A percentile compares a stretch with the other conserved stretches of the same genome.
phyloP scores from a whole-genome alignment of 2,797 vertebrate species.

The Phrynocephalus guinanensis region DNA sequence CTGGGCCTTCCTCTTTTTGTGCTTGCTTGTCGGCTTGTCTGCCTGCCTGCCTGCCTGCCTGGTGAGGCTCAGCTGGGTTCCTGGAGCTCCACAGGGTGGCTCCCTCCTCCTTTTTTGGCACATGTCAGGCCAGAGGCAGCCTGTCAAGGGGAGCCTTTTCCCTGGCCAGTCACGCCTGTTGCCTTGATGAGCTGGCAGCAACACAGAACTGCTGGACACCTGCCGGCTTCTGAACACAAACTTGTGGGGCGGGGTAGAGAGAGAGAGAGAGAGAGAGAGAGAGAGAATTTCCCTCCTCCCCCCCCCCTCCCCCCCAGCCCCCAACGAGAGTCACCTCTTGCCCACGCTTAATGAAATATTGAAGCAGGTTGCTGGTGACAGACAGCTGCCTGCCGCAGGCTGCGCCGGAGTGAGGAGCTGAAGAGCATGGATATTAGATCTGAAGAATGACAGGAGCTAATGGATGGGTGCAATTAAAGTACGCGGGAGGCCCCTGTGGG shows the following conservation, averaged over 20 bases:
- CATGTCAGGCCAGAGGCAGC: not conserved
- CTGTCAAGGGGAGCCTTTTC: slow-evolving; percentile 38
- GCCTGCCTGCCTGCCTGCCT: not conserved
- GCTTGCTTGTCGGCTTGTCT: not conserved
- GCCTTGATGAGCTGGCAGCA: slow-evolving; percentile 28
- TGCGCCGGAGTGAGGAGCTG: not conserved
- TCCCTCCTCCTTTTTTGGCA: not conserved
- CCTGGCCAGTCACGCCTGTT: slow-evolving; percentile 25
- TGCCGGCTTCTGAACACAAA: slow-evolving; percentile 26
- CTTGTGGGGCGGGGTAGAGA: not conserved
- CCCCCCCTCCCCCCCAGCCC: not conserved
- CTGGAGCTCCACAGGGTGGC: slow-evolving; percentile 3
- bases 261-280: too few relatives aligned
- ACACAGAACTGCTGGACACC: slow-evolving; percentile 24
- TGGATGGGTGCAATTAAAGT: slow-evolving; percentile 23
- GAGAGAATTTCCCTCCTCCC: not conserved
- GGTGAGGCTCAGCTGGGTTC: slow-evolving; percentile 8
- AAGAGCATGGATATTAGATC: slow-evolving; percentile 33
- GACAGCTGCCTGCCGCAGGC: slow-evolving; percentile 34
- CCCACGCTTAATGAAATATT: slow-evolving; percentile 41
- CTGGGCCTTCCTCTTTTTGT: not conserved
- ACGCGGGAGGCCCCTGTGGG: not conserved
- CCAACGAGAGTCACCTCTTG: slow-evolving; percentile 23
- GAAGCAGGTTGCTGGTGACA: slow-evolving; percentile 33
- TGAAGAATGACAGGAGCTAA: slow-evolving; percentile 21